phyloP scores from a whole-genome alignment of 2,113 vertebrate genomes.

The Malurus alboscapulatus region DNA sequence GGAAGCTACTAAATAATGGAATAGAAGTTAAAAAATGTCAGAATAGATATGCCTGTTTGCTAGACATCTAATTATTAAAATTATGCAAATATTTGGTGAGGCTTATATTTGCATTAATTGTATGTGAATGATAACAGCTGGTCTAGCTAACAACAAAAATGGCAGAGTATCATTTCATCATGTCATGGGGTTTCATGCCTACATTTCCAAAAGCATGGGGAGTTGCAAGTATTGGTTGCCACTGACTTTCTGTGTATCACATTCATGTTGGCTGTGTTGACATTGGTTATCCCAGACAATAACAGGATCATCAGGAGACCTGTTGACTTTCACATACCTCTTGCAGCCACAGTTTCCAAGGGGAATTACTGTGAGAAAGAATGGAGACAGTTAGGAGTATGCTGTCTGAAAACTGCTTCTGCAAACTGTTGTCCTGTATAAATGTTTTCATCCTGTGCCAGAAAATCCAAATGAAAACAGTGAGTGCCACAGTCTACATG shows the following conservation, averaged over 20 bases:
- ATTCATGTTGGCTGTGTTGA: rapidly evolving
- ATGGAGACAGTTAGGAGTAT: neutral
- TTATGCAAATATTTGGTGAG: conserved; percentile 5
- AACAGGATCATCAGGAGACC: neutral
- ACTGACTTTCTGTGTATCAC: neutral
- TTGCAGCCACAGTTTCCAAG: neutral
- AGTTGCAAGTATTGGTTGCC: neutral
- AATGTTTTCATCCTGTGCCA: neutral
- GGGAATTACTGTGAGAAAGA: neutral
- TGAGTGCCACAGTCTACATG: neutral
- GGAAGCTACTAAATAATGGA: conserved; percentile 14
- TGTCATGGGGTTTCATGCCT: neutral
- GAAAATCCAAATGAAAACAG: neutral
- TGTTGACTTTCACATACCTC: rapidly evolving
- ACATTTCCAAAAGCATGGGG: neutral
- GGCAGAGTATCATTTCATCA: neutral
- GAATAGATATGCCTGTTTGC: neutral
- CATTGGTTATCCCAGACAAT: rapidly evolving
- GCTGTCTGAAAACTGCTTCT: neutral
- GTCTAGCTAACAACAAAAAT: neutral
- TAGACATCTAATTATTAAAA: conserved; percentile 17
- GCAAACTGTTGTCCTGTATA: rapidly evolving
- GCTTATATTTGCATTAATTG: neutral
- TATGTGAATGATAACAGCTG: neutral
- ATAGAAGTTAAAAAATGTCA: neutral